A percentile compares a stretch with the other conserved stretches of the same genome.
Conservation (phyloP, 2,888 invertebrate species). For the Bellardia bayeri region DNA sequence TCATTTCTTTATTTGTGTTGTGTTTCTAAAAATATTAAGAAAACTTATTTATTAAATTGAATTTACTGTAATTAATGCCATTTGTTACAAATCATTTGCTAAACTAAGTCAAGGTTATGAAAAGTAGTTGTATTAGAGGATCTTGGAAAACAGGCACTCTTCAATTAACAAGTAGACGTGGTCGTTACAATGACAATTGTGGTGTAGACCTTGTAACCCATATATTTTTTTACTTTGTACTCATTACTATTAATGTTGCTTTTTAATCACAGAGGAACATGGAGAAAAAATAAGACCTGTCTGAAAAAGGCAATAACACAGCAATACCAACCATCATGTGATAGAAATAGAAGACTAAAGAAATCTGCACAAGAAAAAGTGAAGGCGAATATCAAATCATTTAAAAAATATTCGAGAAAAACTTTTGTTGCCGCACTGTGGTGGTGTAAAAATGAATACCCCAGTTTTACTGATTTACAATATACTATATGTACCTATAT, state of each 20-base stretch:
- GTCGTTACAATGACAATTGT: conserved; percentile 39
- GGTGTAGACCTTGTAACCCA: conserved; percentile 54
- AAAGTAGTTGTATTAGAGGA: neutral
- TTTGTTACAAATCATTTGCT: too few species aligned
- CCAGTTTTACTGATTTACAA: too few species aligned
- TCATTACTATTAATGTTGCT: neutral
- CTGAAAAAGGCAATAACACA: conserved; percentile 51
- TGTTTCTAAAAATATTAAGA: too few species aligned
- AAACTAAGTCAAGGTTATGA: conserved; percentile 9
- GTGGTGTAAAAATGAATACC: neutral
- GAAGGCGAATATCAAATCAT: conserved; percentile 35
- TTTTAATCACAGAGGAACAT: conserved; percentile 1
- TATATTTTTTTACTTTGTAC: conserved; percentile 24
- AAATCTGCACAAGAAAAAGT: conserved; percentile 21
- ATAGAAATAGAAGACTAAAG: neutral
- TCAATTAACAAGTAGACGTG: neutral
- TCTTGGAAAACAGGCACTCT: neutral
- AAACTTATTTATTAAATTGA: too few species aligned
- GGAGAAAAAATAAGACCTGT: conserved; percentile 33
- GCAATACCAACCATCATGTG: neutral
- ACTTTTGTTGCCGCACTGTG: neutral
- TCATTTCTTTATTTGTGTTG: too few species aligned
- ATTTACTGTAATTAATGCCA: too few species aligned
- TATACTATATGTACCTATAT: too few species aligned
- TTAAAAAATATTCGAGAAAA: neutral